Conservation (phyloP, 2,113 vertebrate species). For the Perca fluviatilis region DNA sequence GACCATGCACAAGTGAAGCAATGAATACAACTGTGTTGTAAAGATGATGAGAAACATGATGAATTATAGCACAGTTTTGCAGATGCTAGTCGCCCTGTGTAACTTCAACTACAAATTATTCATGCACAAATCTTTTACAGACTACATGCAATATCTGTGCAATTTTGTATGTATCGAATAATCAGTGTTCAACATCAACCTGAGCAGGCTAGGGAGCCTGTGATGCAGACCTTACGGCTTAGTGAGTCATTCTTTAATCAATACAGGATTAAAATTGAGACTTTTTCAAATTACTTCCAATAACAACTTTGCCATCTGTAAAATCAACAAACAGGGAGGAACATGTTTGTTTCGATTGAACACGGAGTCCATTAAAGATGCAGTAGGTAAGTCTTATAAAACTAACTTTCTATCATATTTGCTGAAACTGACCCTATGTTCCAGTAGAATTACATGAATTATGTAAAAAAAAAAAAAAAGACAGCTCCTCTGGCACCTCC, state of each 20-base stretch:
- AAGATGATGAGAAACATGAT: neutral
- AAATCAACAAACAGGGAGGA: constrained; percentile 8
- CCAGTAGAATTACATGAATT: too few relatives aligned
- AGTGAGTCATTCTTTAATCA: constrained; percentile 43
- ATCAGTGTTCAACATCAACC: neutral
- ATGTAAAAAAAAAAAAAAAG: too few relatives aligned
- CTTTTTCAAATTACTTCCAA: constrained; percentile 28
- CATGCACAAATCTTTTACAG: neutral
- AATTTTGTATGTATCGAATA: neutral
- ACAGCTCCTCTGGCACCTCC: too few relatives aligned
- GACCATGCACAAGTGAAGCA: neutral
- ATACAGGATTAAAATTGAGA: constrained; percentile 28
- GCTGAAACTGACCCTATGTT: too few relatives aligned
- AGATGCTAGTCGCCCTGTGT: too few relatives aligned
- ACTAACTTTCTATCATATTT: too few relatives aligned
- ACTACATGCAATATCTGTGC: neutral
- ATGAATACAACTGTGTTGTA: neutral
- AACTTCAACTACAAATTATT: neutral
- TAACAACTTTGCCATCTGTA: constrained; percentile 31
- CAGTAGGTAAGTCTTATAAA: too few relatives aligned
- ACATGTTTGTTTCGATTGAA: neutral
- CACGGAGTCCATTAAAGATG: neutral
- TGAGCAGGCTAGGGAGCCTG: neutral
- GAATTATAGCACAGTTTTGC: neutral
- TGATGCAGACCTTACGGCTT: constrained; percentile 2